These are phyloP conservation scores for Carabus problematicus DNA, from an alignment of 2,888 invertebrate species.

Conservation along the genomic window DNA sequence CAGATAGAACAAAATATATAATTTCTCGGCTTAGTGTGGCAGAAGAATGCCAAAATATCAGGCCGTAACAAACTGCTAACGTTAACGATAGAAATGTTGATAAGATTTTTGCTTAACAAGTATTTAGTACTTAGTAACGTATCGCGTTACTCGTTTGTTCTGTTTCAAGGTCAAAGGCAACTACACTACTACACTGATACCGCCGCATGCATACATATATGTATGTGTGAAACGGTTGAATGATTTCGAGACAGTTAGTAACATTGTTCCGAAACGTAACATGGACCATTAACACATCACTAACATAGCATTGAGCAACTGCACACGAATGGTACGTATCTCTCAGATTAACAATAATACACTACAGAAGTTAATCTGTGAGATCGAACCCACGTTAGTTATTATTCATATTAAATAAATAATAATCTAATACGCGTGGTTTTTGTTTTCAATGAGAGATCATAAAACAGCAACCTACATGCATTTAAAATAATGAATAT, in stretches of 20 bases:
- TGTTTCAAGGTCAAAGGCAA: slow-evolving; percentile 26
- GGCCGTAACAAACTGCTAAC: neutral
- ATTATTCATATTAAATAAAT: no score
- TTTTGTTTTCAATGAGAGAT: no score
- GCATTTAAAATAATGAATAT: neutral
- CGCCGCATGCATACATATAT: neutral
- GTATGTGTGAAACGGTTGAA: slow-evolving; percentile 7
- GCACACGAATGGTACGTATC: no score
- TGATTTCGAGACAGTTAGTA: slow-evolving; percentile 23
- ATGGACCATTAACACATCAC: no score
- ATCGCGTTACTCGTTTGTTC: slow-evolving; percentile 14
- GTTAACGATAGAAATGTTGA: no score
- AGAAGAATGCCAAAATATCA: neutral
- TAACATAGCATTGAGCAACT: no score
- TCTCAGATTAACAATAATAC: no score
- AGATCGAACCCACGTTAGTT: neutral
- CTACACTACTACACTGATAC: neutral
- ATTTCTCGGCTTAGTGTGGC: neutral
- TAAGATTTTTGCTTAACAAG: no score
- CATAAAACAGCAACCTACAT: no score
- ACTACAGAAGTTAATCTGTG: neutral
- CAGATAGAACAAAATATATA: neutral
- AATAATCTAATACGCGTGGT: no score
- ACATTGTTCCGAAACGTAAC: no score
- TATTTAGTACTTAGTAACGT: no score